A percentile compares a stretch with the other conserved stretches of the same genome.
These are phyloP conservation scores for Pentalonia nigronervosa DNA, from an alignment of 1,140 invertebrate genomes.

Conservation along the genomic window DNA sequence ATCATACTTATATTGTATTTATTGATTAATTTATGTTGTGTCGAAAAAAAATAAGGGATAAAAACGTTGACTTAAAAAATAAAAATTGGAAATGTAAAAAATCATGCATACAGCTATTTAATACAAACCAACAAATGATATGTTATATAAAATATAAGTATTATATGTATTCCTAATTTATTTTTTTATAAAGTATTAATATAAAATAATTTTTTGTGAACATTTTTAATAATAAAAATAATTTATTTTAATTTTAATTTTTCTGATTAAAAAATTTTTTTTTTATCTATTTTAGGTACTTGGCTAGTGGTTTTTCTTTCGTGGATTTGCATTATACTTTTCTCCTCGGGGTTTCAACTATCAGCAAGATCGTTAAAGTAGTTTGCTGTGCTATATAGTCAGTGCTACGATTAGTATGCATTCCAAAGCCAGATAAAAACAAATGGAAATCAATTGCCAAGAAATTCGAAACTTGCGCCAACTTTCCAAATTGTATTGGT, in stretches of 20 bases:
- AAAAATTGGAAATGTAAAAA: background rate
- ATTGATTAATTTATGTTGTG: slow-evolving; percentile 17
- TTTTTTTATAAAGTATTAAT: background rate
- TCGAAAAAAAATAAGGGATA: background rate
- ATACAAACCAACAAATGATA: slow-evolving; percentile 19
- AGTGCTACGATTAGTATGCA: slow-evolving; percentile 57
- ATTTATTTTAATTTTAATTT: slow-evolving; percentile 6
- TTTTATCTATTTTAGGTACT: slow-evolving; percentile 59
- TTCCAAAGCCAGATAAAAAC: slow-evolving; percentile 58
- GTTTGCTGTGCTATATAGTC: slow-evolving; percentile 60
- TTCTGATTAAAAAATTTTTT: no score
- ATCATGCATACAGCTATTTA: background rate
- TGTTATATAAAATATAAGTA: slow-evolving; percentile 16
- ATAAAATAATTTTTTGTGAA: background rate
- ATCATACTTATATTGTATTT: background rate
- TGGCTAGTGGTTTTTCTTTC: slow-evolving; percentile 60
- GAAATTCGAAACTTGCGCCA: slow-evolving; percentile 15
- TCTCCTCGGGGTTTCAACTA: slow-evolving; percentile 60
- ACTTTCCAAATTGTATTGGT: slow-evolving; percentile 21
- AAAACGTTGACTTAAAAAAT: slow-evolving; percentile 10
- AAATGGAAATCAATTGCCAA: slow-evolving; percentile 55
- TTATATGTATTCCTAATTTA: background rate
- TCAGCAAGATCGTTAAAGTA: slow-evolving; percentile 60
- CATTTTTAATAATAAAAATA: background rate
- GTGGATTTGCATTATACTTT: slow-evolving; percentile 60